Base-by-base conservation (phyloP, 2,888 invertebrate genomes). In the Bembecia ichneumoniformis region DNA sequence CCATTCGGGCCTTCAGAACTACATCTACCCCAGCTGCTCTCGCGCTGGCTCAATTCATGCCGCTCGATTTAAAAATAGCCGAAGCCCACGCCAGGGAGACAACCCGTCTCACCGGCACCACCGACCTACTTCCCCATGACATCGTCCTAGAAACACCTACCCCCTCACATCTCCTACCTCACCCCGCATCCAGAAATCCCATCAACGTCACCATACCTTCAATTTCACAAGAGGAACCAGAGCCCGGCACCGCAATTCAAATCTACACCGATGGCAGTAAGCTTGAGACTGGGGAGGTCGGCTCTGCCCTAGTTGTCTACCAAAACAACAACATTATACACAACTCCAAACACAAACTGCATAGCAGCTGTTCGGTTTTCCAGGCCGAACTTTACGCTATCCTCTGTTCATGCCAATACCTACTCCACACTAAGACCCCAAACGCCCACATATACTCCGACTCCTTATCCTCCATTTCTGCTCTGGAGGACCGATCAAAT, bases 1-100 rank as follows among this genome's bases (percentile, higher is more conserved):
- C 47, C 1, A 54, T 56, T 3, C 50, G 44, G 15, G 53, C 16
- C n/a, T n/a, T n/a, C n/a, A n/a, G n/a, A n/a, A n/a, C n/a, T n/a
- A n/a, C n/a, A n/a, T n/a, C n/a, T n/a, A 54, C 56, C 1, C 15
- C 28, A 1, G 52, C 55, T 1, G 50, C 60, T 2, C 46, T 57
- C 1, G 46, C 56, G 1, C 17, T 56, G 0, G 55, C 55, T 1
- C 47, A 49, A 13, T 51, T 58, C 13, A 54, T 46, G 1, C 58
- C 59, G 1, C 43, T 59, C 0, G 17, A 51, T 3, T 20, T 51
- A 0, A 55, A 54, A 48, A 49, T 55, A 1, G 5, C 1, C 3
- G 51, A 50, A 43, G 17, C 40, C 11, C 14, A 15, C 9, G 47
- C n/a, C n/a, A n/a, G n/a, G n/a, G n/a, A n/a, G n/a, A n/a, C n/a